These are phyloP conservation scores for Atta colombica DNA, from an alignment of 1,140 invertebrate species.

Conservation along the genomic window DNA sequence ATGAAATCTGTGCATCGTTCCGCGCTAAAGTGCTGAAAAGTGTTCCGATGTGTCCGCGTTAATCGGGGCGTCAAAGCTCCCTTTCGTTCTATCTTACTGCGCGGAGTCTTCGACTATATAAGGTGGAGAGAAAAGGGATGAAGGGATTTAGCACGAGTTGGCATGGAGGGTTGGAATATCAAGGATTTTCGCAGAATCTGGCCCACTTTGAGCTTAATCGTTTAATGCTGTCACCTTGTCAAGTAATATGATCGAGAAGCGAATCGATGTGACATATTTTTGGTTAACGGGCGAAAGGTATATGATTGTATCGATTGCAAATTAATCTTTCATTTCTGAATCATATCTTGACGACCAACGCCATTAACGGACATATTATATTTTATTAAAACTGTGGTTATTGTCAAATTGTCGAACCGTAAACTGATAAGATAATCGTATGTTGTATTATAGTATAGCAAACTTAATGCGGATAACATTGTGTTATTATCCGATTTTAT, in stretches of 20 bases:
- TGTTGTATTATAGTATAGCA: slow-evolving; percentile 4
- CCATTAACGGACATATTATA: neutral
- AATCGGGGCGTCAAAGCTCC: slow-evolving; percentile 82
- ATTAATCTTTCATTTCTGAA: slow-evolving; percentile 24
- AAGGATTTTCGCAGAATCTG: slow-evolving; percentile 42
- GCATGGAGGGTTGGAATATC: slow-evolving; percentile 40
- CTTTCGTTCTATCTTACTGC: slow-evolving; percentile 20
- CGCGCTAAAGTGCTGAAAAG: slow-evolving; percentile 81
- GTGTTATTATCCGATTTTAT: slow-evolving; percentile 36
- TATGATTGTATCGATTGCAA: neutral
- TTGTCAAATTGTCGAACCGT: slow-evolving; percentile 33
- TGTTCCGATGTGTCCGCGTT: slow-evolving; percentile 80
- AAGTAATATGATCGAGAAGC: slow-evolving; percentile 29
- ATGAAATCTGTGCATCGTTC: slow-evolving; percentile 51
- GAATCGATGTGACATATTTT: slow-evolving; percentile 29
- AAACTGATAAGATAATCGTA: slow-evolving; percentile 31
- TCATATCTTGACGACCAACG: neutral
- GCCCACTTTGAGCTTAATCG: slow-evolving; percentile 65
- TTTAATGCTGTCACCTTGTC: slow-evolving; percentile 68
- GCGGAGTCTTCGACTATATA: slow-evolving; percentile 35
- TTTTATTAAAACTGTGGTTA: neutral
- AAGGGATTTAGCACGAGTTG: slow-evolving; percentile 53
- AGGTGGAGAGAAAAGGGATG: slow-evolving; percentile 22
- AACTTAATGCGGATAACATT: slow-evolving; percentile 25
- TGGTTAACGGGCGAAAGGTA: neutral